phyloP scores from a whole-genome alignment of 2,888 invertebrate species.

The Sesamia inferens region DNA sequence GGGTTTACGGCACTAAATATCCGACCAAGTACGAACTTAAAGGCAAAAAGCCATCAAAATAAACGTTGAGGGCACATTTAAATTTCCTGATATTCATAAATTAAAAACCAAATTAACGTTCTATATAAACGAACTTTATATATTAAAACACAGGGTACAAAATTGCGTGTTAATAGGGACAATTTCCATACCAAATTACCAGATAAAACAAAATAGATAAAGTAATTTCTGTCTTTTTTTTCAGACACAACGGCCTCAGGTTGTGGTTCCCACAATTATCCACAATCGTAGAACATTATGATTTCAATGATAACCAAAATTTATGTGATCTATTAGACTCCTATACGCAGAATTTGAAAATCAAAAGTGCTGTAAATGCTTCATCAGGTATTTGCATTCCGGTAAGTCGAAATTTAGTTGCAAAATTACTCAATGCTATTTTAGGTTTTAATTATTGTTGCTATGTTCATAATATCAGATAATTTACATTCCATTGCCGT shows the following conservation, averaged over 20 bases:
- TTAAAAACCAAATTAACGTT: conserved; percentile 16
- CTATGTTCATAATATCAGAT: no score
- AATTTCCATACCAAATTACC: conserved; percentile 44
- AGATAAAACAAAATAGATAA: conserved; percentile 36
- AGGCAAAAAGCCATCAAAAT: neutral
- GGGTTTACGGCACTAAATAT: conserved; percentile 27
- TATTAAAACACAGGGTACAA: neutral
- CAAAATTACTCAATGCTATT: neutral
- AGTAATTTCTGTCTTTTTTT: conserved; percentile 27
- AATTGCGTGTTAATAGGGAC: conserved; percentile 1
- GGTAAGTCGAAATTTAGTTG: conserved; percentile 63
- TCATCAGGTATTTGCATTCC: conserved; percentile 69
- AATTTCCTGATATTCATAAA: conserved; percentile 16
- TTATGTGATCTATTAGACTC: conserved; percentile 71
- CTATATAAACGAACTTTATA: neutral
- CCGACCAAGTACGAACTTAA: neutral
- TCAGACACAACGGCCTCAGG: conserved; percentile 73
- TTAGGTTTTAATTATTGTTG: no score
- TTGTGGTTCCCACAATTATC: conserved; percentile 80
- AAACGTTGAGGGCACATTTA: conserved; percentile 8
- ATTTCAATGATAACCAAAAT: conserved; percentile 63
- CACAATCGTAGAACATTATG: conserved; percentile 74
- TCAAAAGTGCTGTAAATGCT: conserved; percentile 35
- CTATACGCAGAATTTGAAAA: conserved; percentile 68
- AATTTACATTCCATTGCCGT: no score